Evolutionary conservation across 2,113 vertebrate genomes (phyloP).

Genomic region (Zootoca vivipara): DNA sequence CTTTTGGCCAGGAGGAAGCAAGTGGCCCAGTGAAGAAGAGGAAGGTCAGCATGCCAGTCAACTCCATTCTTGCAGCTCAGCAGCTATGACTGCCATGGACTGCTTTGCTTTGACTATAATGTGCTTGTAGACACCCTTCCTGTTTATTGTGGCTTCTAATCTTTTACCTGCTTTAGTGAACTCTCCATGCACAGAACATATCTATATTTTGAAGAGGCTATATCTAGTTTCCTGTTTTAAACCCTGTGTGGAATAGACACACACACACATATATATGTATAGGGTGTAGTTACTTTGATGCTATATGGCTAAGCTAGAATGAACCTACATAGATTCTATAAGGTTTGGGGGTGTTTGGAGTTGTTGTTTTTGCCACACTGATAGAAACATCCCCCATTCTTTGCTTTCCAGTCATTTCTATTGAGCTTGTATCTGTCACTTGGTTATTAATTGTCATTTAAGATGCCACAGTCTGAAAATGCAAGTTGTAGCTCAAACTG

Average conservation of each 20-base stretch:
- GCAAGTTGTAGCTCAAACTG: background rate
- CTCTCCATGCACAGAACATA: background rate
- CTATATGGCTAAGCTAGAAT: background rate
- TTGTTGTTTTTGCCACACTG: conserved; percentile 27
- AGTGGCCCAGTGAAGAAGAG: conserved; percentile 68
- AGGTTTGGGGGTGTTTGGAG: too few species aligned
- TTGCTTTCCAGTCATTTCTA: conserved; percentile 5
- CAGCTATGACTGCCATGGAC: conserved; percentile 46
- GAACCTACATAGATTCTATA: background rate
- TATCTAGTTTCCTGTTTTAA: background rate
- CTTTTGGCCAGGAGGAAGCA: conserved; percentile 67
- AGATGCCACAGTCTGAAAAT: background rate
- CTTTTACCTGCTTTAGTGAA: conserved; percentile 6
- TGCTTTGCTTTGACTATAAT: conserved; percentile 44
- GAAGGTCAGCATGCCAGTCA: conserved; percentile 74
- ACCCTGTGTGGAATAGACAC: background rate
- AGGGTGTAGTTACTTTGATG: background rate
- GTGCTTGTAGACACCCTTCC: background rate
- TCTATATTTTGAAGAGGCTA: background rate
- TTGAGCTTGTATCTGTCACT: background rate
- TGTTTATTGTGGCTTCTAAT: conserved; percentile 1
- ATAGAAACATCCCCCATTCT: background rate
- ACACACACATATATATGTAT: background rate
- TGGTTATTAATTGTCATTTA: accelerated
- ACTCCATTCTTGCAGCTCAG: conserved; percentile 37